Percentiles rank a stretch among this genome's conserved stretches.
Evolutionary conservation across 2,888 invertebrate genomes (phyloP).

Genomic region (Nematopogon swammerdamellus): DNA sequence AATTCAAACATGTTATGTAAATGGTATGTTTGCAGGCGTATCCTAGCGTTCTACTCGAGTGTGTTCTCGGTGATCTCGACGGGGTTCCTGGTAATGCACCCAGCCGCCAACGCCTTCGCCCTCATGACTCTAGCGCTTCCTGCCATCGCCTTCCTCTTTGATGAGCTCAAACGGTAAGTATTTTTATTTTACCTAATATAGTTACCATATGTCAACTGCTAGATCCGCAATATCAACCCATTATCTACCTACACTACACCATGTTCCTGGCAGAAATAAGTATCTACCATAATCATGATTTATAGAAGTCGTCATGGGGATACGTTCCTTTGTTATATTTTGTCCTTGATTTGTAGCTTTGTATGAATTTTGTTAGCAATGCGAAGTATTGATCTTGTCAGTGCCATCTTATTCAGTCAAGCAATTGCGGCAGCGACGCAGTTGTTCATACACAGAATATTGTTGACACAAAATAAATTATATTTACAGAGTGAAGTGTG

Average conservation of each 20-base stretch:
- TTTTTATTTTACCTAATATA: conserved; percentile 1
- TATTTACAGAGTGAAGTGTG: conserved; percentile 53
- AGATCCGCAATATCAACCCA: too few relatives aligned
- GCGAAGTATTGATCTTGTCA: too few relatives aligned
- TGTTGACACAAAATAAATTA: conserved; percentile 3
- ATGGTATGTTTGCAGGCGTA: conserved; percentile 54
- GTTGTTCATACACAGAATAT: not conserved
- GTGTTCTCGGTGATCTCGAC: conserved; percentile 62
- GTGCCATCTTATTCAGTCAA: not conserved
- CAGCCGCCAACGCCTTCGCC: conserved; percentile 79
- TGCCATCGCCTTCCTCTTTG: conserved; percentile 62
- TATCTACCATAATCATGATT: too few relatives aligned
- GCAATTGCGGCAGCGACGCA: not conserved
- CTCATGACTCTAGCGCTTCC: conserved; percentile 73
- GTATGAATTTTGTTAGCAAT: too few relatives aligned
- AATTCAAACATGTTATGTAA: too few relatives aligned
- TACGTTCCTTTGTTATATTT: too few relatives aligned
- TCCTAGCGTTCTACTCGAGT: conserved; percentile 59
- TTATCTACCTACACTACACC: too few relatives aligned
- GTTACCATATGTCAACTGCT: too few relatives aligned
- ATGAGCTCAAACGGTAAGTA: conserved; percentile 64
- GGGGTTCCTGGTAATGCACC: conserved; percentile 68
- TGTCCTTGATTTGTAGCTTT: too few relatives aligned
- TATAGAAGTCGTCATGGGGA: too few relatives aligned
- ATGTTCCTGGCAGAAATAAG: too few relatives aligned